Conservation (phyloP, 2,888 invertebrate species). For the Clivina fossor region DNA sequence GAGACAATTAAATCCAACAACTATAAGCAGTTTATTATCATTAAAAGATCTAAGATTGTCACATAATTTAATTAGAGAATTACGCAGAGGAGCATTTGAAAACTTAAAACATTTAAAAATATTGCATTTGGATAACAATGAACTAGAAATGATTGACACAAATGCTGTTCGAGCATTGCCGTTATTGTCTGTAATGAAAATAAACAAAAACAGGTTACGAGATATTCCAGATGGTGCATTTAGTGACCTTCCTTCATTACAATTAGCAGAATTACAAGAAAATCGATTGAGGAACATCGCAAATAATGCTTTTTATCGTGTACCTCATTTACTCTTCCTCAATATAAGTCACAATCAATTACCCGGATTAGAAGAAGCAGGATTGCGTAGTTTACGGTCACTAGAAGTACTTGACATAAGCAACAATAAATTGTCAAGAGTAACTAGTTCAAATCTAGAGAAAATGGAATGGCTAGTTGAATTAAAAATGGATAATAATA, state of each 20-base stretch:
- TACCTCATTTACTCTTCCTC: constrained; percentile 76
- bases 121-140: constrained; percentile 80
- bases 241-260: constrained; percentile 71
- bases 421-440: constrained; percentile 70
- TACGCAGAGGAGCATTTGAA: constrained; percentile 72
- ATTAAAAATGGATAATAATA: constrained; percentile 81
- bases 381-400: constrained; percentile 71
- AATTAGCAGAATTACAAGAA: constrained; percentile 77
- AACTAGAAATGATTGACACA: constrained; percentile 72
- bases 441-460: constrained; percentile 66
- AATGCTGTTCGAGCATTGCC: constrained; percentile 72
- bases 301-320: constrained; percentile 72
- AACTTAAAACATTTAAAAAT: constrained; percentile 70
- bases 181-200: constrained; percentile 59
- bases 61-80: constrained; percentile 70
- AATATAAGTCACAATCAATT: constrained; percentile 84
- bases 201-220: constrained; percentile 72
- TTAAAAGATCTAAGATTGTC: constrained; percentile 72
- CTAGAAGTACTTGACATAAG: constrained; percentile 85
- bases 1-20: constrained; percentile 67
- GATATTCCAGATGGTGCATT: constrained; percentile 77
- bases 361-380: constrained; percentile 71
- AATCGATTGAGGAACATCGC: constrained; percentile 75
- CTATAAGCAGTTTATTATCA: constrained; percentile 68
- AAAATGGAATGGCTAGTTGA: constrained; percentile 86